Conservation (phyloP, 2,888 invertebrate species). For the Yponomeuta evonymella region DNA sequence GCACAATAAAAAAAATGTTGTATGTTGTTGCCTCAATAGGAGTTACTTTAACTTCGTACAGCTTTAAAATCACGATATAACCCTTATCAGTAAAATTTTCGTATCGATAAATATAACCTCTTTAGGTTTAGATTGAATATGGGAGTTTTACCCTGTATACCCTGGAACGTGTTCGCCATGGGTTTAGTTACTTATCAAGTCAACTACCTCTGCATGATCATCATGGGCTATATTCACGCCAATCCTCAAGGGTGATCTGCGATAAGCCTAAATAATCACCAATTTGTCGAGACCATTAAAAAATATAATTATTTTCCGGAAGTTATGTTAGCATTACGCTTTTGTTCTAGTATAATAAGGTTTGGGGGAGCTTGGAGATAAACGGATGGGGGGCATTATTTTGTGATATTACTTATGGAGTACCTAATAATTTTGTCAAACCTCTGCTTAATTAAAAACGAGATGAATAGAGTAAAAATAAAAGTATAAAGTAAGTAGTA, state of each 20-base stretch:
- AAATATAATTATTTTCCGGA: slow-evolving; percentile 5
- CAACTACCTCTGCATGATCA: not conserved
- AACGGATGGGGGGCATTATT: not conserved
- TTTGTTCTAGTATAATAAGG: not conserved
- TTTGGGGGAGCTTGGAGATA: not conserved
- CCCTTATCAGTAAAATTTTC: too few species aligned
- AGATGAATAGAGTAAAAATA: too few species aligned
- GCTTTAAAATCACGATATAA: too few species aligned
- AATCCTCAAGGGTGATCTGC: not conserved
- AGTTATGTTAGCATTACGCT: not conserved
- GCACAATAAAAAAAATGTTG: too few species aligned
- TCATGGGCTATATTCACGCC: not conserved
- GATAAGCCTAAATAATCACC: not conserved
- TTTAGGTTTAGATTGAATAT: too few species aligned
- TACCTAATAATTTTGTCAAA: too few species aligned
- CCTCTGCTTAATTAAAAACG: too few species aligned
- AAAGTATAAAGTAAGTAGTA: too few species aligned
- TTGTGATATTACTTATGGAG: too few species aligned
- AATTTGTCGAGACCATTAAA: not conserved
- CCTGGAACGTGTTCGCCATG: not conserved
- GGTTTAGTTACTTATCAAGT: not conserved
- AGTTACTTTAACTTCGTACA: too few species aligned
- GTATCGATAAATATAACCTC: too few species aligned
- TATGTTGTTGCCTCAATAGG: too few species aligned
- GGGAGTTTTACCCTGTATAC: not conserved